Evolutionary conservation across 2,113 vertebrate genomes (phyloP), one percentile per base, ranked within the genome.

Genomic region (Ondatra zibethicus): DNA sequence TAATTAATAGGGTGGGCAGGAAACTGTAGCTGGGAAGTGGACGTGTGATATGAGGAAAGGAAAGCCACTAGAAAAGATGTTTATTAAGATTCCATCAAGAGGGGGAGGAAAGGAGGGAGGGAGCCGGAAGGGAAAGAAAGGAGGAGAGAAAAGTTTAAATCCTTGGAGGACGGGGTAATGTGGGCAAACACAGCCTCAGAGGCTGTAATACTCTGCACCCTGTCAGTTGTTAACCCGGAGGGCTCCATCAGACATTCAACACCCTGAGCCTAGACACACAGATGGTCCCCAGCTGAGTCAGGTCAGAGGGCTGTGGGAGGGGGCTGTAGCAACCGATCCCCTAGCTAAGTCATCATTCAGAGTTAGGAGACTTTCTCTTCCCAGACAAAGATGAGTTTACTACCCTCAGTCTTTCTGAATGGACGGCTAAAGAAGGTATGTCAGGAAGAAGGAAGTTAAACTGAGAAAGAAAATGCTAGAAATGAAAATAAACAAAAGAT

Each of bases 391-490:
- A 78, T 45, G 52, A 25, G 7, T 52, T 93, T 96, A 52, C 70
- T 27, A 85, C 91, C 61, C 76, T 91, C 81, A 6, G 39, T 45
- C 52, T 95, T 91, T 84, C 70, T 86, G 65, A 80, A 88, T 90
- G 36, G 82, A 50, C 65, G 45, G 23, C 65, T 65, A 10, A 70
- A 81, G 72, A 63, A 63, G 21, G 1, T 52, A 72, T n/a, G 52
- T 91, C 58, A 88, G 50, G 27, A 85, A 88, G 50, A 93, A 89
- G 65, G 21, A 95, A 81, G 85, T 55, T 45, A 93, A 91, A 89
- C 29, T 52, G 33, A 72, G 47, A 61, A 87, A 95, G 45, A 88
- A 90, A 80, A 93, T 52, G 14, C 73, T 39, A 86, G 65, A 92
- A 36, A 16, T 93, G 93, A 92, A 85, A 33, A 21, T 81, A 76